A percentile compares a stretch with the other conserved stretches of the same genome.
Evolutionary conservation across 1,140 invertebrate species (phyloP).

Genomic region (Thaumatotibia leucotreta): DNA sequence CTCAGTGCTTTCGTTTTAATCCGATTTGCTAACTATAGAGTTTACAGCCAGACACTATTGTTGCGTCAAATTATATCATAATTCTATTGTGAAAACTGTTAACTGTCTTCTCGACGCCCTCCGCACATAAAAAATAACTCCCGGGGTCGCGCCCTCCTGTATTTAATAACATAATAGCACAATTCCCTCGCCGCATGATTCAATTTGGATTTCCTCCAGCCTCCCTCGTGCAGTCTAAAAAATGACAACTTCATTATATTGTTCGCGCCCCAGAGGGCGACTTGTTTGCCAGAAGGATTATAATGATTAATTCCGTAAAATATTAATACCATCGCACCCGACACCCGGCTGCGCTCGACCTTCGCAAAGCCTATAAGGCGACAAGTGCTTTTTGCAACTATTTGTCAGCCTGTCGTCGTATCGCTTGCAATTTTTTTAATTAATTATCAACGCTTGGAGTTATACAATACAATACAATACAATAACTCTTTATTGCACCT

Average conservation of each 20-base stretch:
- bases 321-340: slow-evolving; percentile 71
- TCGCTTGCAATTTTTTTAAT: neutral
- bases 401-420: neutral
- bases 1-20: slow-evolving; percentile 15
- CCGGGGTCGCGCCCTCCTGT: slow-evolving; percentile 74
- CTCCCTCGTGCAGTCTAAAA: slow-evolving; percentile 70
- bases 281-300: slow-evolving; percentile 75
- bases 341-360: slow-evolving; percentile 43
- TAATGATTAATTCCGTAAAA: slow-evolving; percentile 76
- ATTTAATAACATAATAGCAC: slow-evolving; percentile 79
- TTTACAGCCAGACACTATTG: slow-evolving; percentile 32
- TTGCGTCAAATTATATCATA: slow-evolving; percentile 75
- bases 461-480: too few species aligned
- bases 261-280: slow-evolving; percentile 65
- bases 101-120: slow-evolving; percentile 69
- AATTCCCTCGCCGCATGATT: slow-evolving; percentile 78
- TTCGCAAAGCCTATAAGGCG: slow-evolving; percentile 46
- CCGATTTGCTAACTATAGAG: slow-evolving; percentile 19
- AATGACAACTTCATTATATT: slow-evolving; percentile 77
- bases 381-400: slow-evolving; percentile 30
- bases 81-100: slow-evolving; percentile 76
- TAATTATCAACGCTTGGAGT: neutral
- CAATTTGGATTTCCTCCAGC: slow-evolving; percentile 78
- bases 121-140: slow-evolving; percentile 58
- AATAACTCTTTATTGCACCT: too few species aligned